phyloP scores from a whole-genome alignment of 2,888 invertebrate genomes.

The Petrolisthes manimaculis region DNA sequence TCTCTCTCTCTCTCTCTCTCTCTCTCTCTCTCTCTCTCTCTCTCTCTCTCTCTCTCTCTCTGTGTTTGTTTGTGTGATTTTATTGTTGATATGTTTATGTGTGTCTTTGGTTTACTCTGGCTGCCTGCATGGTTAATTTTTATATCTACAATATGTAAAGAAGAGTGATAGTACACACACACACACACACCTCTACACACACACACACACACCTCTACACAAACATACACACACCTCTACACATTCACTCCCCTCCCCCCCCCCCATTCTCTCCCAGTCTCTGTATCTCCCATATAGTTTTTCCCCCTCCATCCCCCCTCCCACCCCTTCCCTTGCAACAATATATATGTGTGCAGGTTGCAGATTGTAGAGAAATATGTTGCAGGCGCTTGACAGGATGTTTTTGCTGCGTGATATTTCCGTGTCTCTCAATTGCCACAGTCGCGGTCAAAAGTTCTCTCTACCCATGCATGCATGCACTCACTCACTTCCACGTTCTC shows the following conservation, averaged over 20 bases:
- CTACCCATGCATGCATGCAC: too few species aligned
- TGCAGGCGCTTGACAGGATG: not conserved
- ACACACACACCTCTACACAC: too few species aligned
- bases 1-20: not conserved
- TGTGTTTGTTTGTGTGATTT: not conserved
- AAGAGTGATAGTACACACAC: not conserved
- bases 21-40: not conserved
- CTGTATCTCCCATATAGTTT: too few species aligned
- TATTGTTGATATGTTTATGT: not conserved
- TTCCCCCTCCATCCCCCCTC: not conserved
- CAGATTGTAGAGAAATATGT: slow-evolving; percentile 15
- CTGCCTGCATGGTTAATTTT: too few species aligned
- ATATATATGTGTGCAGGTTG: slow-evolving; percentile 16
- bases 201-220: not conserved
- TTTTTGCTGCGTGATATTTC: slow-evolving; percentile 3
- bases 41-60: not conserved
- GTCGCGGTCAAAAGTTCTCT: too few species aligned
- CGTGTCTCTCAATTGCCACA: too few species aligned
- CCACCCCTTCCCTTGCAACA: not conserved
- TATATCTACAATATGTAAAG: not conserved
- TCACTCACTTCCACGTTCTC: too few species aligned
- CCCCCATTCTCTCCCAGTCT: too few species aligned
- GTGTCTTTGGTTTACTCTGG: not conserved
- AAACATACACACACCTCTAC: not conserved
- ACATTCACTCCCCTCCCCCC: not conserved